A percentile compares a stretch with the other conserved stretches of the same genome.
Conservation (phyloP, 2,888 invertebrate genomes). For the Atherix ibis region DNA sequence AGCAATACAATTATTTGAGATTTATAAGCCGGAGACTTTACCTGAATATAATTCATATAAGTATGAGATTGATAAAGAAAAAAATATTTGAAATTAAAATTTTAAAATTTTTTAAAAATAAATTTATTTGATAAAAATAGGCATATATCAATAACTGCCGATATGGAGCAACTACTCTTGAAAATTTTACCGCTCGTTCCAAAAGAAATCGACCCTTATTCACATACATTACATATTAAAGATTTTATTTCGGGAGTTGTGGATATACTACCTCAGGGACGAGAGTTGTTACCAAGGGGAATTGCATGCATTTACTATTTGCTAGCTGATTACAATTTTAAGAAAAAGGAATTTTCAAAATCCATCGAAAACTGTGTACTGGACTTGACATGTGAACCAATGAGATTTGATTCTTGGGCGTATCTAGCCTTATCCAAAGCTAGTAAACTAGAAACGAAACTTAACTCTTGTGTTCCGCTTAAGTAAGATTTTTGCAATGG, state of each 20-base stretch:
- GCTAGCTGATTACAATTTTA: conserved; percentile 86
- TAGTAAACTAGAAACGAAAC: conserved; percentile 58
- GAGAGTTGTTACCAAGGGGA: conserved; percentile 39
- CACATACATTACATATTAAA: conserved; percentile 43
- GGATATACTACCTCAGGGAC: conserved; percentile 39
- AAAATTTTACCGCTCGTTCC: conserved; percentile 55
- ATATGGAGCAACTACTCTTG: conserved; percentile 59
- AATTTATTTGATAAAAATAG: conserved; percentile 38
- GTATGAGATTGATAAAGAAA: conserved; percentile 4
- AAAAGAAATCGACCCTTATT: conserved; percentile 46
- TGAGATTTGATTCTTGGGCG: conserved; percentile 84
- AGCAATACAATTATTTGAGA: conserved; percentile 60
- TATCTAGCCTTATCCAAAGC: conserved; percentile 69
- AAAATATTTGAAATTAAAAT: background rate
- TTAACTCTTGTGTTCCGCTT: conserved; percentile 55
- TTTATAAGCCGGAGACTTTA: conserved; percentile 60
- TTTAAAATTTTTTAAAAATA: conserved; percentile 6
- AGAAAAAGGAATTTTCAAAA: conserved; percentile 58
- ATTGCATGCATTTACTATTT: conserved; percentile 70
- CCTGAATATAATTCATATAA: conserved; percentile 70
- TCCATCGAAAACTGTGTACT: conserved; percentile 68
- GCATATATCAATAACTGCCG: conserved; percentile 73
- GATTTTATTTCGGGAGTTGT: conserved; percentile 50
- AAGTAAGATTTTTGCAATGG: conserved; percentile 28
- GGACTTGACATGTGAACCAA: conserved; percentile 67